Percentiles rank a stretch among this genome's conserved stretches.
These are phyloP conservation scores for Aphrophora alni DNA, from an alignment of 2,888 invertebrate species.

Conservation along the genomic window DNA sequence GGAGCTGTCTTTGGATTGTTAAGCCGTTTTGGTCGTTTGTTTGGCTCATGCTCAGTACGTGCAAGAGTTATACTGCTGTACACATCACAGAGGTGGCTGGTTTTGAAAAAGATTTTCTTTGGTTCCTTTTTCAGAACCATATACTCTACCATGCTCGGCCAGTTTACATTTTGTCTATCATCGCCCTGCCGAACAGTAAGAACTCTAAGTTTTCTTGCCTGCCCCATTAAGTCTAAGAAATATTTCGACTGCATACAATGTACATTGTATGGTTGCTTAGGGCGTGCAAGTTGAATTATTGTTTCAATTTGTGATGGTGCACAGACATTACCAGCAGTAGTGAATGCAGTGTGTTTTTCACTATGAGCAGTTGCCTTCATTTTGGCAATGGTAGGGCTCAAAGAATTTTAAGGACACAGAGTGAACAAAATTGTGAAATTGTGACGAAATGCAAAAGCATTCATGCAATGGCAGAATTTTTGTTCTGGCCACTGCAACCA, in stretches of 20 bases:
- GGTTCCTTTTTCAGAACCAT: conserved; percentile 15
- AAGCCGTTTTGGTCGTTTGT: not conserved
- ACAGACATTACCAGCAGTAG: not conserved
- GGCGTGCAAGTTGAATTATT: not conserved
- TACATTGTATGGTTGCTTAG: not conserved
- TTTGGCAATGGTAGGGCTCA: not conserved
- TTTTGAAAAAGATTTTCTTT: conserved; percentile 3
- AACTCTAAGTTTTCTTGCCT: not conserved
- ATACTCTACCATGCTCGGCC: conserved; percentile 19
- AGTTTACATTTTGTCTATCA: not conserved
- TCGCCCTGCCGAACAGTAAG: not conserved
- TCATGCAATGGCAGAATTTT: not conserved
- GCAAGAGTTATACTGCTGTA: not conserved
- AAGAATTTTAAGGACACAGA: not conserved
- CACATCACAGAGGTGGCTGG: not conserved
- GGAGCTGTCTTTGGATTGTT: not conserved
- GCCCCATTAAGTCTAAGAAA: conserved; percentile 9
- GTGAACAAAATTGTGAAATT: not conserved
- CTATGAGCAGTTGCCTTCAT: not conserved
- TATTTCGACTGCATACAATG: not conserved
- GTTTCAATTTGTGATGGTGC: not conserved
- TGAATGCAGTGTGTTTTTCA: not conserved
- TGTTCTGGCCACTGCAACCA: conserved; percentile 24
- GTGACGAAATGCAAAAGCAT: conserved; percentile 13
- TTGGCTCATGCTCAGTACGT: not conserved